These are phyloP conservation scores for Phymatocera aterrima DNA, from an alignment of 2,888 invertebrate species.

Conservation along the genomic window DNA sequence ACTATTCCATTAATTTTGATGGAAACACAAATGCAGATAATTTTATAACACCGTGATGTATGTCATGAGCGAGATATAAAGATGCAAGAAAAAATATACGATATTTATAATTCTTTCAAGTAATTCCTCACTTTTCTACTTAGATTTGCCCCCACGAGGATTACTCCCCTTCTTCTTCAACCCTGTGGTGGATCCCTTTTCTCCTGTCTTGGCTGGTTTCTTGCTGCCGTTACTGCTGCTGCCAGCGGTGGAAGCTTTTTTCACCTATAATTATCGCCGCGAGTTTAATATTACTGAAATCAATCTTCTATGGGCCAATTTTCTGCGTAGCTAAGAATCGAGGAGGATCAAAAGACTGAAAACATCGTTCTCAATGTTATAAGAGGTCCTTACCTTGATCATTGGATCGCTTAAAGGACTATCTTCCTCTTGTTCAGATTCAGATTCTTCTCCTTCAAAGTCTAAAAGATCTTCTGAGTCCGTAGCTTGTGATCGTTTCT, in stretches of 20 bases:
- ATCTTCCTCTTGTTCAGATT: constrained; percentile 78
- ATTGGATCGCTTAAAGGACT: constrained; percentile 84
- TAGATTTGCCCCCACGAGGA: not conserved
- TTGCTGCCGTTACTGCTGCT: too few species aligned
- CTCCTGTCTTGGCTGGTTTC: not conserved
- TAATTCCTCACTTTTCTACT: not conserved
- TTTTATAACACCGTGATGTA: not conserved
- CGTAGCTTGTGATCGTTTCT: constrained; percentile 74
- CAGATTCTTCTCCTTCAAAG: constrained; percentile 71
- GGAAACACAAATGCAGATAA: not conserved
- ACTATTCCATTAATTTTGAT: not conserved
- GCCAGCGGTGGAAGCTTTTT: constrained; percentile 41
- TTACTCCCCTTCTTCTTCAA: constrained; percentile 7
- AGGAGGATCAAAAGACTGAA: not conserved
- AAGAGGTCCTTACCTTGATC: constrained; percentile 81
- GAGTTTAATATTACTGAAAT: too few species aligned
- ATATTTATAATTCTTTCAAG: not conserved
- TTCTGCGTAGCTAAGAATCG: not conserved
- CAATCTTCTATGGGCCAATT: too few species aligned
- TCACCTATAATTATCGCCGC: constrained; percentile 51
- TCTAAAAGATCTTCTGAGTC: constrained; percentile 73
- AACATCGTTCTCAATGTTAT: not conserved
- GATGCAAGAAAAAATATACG: not conserved
- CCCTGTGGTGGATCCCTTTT: not conserved
- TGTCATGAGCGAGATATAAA: not conserved